These are phyloP conservation scores for Andrena trimmerana DNA, from an alignment of 2,888 invertebrate species.

Conservation along the genomic window DNA sequence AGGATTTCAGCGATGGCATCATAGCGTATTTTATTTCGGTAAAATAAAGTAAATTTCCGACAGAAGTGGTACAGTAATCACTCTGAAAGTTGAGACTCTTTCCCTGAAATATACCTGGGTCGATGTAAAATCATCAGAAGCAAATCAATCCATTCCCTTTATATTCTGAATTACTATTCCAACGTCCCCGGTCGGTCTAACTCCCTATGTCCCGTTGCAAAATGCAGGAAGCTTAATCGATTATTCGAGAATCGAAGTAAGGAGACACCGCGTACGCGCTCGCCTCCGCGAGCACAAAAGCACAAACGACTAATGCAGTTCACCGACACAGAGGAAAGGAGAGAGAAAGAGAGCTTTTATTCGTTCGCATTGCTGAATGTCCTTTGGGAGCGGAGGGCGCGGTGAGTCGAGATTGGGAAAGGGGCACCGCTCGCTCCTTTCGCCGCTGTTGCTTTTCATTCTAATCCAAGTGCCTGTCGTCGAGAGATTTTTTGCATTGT, in stretches of 20 bases:
- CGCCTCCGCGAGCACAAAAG: slow-evolving; percentile 57
- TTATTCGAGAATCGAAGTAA: slow-evolving; percentile 65
- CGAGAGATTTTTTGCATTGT: slow-evolving; percentile 73
- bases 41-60: too few relatives aligned
- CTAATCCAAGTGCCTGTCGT: slow-evolving; percentile 78
- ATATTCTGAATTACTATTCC: neutral
- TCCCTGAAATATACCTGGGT: too few relatives aligned
- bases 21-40: too few relatives aligned
- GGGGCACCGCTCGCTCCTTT: slow-evolving; percentile 70
- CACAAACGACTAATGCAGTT: slow-evolving; percentile 75
- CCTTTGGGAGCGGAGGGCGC: slow-evolving; percentile 71
- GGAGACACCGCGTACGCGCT: slow-evolving; percentile 55
- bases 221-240: slow-evolving; percentile 57
- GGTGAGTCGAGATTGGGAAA: slow-evolving; percentile 72
- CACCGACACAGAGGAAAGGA: slow-evolving; percentile 37
- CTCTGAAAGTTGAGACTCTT: too few relatives aligned
- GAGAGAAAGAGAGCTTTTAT: slow-evolving; percentile 63
- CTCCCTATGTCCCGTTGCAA: slow-evolving; percentile 13
- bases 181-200: slow-evolving; percentile 4
- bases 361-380: slow-evolving; percentile 71
- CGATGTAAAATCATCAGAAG: neutral
- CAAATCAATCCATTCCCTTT: neutral
- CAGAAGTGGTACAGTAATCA: too few relatives aligned
- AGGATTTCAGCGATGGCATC: too few relatives aligned
- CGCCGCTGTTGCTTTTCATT: slow-evolving; percentile 73